Evolutionary conservation across 1,140 invertebrate species (phyloP).

Genomic region (Trachelipus rathkii): DNA sequence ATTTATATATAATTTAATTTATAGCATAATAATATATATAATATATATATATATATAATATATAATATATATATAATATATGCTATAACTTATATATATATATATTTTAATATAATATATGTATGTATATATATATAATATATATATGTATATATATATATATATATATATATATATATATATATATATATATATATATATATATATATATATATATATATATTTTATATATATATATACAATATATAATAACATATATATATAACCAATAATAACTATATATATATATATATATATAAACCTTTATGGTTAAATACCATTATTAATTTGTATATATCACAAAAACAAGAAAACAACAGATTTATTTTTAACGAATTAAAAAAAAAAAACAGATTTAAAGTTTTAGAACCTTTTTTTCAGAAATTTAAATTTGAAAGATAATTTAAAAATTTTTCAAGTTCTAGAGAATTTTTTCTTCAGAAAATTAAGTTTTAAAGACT

Average conservation of each 20-base stretch:
- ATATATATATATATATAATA: slow-evolving; percentile 11
- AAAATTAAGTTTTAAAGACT: no score
- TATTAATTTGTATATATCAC: no score
- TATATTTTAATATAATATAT: not conserved
- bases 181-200: slow-evolving; percentile 4
- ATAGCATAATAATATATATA: not conserved
- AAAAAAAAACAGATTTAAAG: no score
- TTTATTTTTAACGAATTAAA: no score
- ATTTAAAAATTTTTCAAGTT: no score
- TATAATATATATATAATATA: slow-evolving; percentile 8
- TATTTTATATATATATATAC: not conserved
- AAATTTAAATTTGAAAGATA: no score
- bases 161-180: slow-evolving; percentile 15
- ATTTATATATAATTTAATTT: not conserved
- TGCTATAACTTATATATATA: not conserved
- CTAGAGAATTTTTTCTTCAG: no score
- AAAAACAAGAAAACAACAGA: no score
- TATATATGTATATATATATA: slow-evolving; percentile 12
- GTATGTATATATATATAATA: slow-evolving; percentile 2
- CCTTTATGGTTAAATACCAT: no score
- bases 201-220: not conserved
- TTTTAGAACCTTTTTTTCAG: no score
- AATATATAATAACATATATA: no score
- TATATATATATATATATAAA: not conserved
- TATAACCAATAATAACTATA: no score